Percentiles rank a stretch among this genome's conserved stretches.
These are phyloP conservation scores for Lasioglossum calceatum DNA, from an alignment of 2,888 invertebrate species.

Conservation along the genomic window DNA sequence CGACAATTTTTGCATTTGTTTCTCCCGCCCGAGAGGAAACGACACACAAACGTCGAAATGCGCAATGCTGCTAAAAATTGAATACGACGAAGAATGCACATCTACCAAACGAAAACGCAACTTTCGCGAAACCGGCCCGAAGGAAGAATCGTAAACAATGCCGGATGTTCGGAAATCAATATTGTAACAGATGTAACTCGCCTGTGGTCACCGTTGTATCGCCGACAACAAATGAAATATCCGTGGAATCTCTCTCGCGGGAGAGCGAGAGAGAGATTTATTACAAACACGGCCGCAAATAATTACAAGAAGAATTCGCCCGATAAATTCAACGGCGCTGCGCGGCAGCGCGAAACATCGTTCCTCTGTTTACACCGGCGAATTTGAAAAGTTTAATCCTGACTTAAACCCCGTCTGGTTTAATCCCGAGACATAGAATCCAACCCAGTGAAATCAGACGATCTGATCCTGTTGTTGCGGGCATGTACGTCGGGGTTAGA, in stretches of 20 bases:
- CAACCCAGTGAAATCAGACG: not conserved
- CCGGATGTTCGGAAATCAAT: not conserved
- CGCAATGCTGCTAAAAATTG: not conserved
- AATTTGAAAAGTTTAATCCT: not conserved
- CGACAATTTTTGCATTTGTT: not conserved
- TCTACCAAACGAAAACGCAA: not conserved
- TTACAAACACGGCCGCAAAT: not conserved
- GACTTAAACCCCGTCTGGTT: not conserved
- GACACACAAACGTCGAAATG: not conserved
- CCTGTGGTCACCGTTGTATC: not conserved
- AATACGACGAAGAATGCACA: not conserved
- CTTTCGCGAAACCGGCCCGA: not conserved
- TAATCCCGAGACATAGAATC: not conserved
- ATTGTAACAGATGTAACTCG: not conserved
- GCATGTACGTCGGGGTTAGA: not conserved
- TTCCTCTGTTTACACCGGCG: not conserved
- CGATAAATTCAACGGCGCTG: not conserved
- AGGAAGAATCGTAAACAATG: not conserved
- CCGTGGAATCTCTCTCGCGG: not conserved
- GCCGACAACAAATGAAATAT: not conserved
- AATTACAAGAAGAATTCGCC: not conserved
- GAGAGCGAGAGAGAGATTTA: not conserved
- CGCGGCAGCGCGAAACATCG: not conserved
- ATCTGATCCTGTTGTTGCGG: not conserved
- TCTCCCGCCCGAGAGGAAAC: not conserved